Base-by-base conservation (phyloP, 2,888 invertebrate genomes). In the Druceiella hillmani region DNA sequence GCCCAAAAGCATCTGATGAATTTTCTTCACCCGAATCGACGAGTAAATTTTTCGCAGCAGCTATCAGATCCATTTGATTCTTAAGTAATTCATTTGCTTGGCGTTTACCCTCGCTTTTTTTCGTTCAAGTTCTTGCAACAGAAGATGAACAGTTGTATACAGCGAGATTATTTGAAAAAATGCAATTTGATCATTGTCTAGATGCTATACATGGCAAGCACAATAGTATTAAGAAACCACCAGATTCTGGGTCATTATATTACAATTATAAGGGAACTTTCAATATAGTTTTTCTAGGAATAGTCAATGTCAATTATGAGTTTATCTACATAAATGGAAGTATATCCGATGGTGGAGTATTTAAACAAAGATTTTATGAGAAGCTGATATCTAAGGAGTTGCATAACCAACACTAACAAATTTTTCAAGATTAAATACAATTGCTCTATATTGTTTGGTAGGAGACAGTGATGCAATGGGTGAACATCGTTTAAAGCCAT, bases 231-330 rank as follows among this genome's bases (percentile, higher is more conserved):
- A 26, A 37, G 36, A 41, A 44, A 31, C 47, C 48, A 27, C n/a
- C 32, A 31, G 15, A 36, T 2, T 36, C 35, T 38, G 45, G 40
- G 25, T 37, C 43, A 33, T 42, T 11, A 6, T 33, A 30, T 34
- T 45, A 33, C 29, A 45, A 47, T 37, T 46, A 43, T 32, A 47
- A 47, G 33, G 40, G 40, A n/a, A 35, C 32, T 15, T 42, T 40
- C 30, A 45, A 43, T 39, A 36, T 47, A 31, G 38, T 45, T 6
- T 17, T 43, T 13, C 40, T 46, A 36, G 45, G 41, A 27, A 40
- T 47, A 10, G 47, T 43, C 2, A 45, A 48, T 46, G 44, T 44
- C 12, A 46, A 49, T 36, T 47, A 49, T 43, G 48, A 48, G 41
- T 47, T 47, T 43, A 33, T 49, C 11, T 39, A 44, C 20, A 40